These are phyloP conservation scores for Bombus difficillimus DNA, from an alignment of 1,140 invertebrate species.

Conservation along the genomic window DNA sequence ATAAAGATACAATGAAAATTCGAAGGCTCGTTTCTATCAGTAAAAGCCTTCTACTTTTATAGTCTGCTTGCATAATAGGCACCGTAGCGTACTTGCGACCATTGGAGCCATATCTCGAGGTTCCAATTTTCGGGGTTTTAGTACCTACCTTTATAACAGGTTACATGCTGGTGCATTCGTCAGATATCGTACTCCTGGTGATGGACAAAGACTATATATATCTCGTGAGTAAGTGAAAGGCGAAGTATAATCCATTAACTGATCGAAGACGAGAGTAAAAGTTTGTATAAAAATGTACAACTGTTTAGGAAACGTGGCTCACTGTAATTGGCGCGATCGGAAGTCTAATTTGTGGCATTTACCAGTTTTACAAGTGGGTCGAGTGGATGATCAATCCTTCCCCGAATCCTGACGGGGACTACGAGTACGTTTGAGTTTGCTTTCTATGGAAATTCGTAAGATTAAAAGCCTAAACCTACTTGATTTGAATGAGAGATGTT, in stretches of 20 bases:
- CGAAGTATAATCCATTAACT: background rate
- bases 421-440: conserved; percentile 8
- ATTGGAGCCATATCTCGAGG: conserved; percentile 44
- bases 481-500: background rate
- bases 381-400: conserved; percentile 16
- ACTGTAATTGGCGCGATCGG: conserved; percentile 33
- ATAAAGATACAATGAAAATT: background rate
- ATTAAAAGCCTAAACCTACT: too few relatives aligned
- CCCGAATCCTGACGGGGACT: background rate
- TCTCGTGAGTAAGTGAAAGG: conserved; percentile 57
- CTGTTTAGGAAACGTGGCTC: conserved; percentile 55
- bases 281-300: background rate
- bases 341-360: conserved; percentile 43
- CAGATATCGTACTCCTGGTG: conserved; percentile 42
- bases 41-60: background rate
- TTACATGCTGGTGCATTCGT: conserved; percentile 66
- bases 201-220: conserved; percentile 37
- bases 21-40: too few relatives aligned
- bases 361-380: conserved; percentile 45
- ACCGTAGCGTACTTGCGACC: conserved; percentile 43
- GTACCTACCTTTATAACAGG: conserved; percentile 68
- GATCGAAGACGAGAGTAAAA: background rate
- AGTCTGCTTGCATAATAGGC: conserved; percentile 67
- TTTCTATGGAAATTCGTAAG: background rate
- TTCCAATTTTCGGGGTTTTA: conserved; percentile 54